Percentiles rank a stretch among this genome's conserved stretches.
Evolutionary conservation across 2,888 invertebrate species (phyloP).

Genomic region (Schizotus pectinicornis): DNA sequence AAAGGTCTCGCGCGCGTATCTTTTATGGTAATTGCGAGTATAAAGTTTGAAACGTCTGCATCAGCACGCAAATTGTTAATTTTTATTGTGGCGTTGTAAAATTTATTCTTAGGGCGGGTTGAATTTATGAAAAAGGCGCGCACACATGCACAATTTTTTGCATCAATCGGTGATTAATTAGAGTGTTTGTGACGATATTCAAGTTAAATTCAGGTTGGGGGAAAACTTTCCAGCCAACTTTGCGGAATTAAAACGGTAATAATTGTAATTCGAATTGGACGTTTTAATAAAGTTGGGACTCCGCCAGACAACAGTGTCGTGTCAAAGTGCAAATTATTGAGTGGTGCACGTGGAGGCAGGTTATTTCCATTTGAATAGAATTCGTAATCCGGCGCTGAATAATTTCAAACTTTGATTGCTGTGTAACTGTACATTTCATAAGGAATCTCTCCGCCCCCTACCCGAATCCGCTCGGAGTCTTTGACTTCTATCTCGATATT

Average conservation of each 20-base stretch:
- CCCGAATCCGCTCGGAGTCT: neutral
- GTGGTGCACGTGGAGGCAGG: slow-evolving; percentile 40
- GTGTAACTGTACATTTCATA: slow-evolving; percentile 43
- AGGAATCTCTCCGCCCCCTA: slow-evolving; percentile 10
- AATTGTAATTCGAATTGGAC: slow-evolving; percentile 29
- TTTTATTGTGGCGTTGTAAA: slow-evolving; percentile 4
- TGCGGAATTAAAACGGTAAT: slow-evolving; percentile 13
- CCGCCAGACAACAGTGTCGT: slow-evolving; percentile 21
- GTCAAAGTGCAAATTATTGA: slow-evolving; percentile 39
- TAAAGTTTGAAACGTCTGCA: slow-evolving; percentile 9
- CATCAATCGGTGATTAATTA: slow-evolving; percentile 1
- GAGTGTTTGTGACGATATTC: neutral
- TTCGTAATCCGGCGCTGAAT: slow-evolving; percentile 48
- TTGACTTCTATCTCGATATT: neutral
- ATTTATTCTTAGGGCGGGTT: neutral
- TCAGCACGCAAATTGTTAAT: slow-evolving; percentile 17
- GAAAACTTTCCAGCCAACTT: slow-evolving; percentile 10
- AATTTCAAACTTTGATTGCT: slow-evolving; percentile 51
- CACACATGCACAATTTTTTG: neutral
- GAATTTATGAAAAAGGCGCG: neutral
- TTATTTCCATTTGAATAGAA: slow-evolving; percentile 53
- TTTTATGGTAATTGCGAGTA: slow-evolving; percentile 15
- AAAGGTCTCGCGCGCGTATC: slow-evolving; percentile 3
- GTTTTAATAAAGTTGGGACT: slow-evolving; percentile 25
- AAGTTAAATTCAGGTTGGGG: neutral